phyloP scores from a whole-genome alignment of 2,797 vertebrate genomes.

The Esox lucius region DNA sequence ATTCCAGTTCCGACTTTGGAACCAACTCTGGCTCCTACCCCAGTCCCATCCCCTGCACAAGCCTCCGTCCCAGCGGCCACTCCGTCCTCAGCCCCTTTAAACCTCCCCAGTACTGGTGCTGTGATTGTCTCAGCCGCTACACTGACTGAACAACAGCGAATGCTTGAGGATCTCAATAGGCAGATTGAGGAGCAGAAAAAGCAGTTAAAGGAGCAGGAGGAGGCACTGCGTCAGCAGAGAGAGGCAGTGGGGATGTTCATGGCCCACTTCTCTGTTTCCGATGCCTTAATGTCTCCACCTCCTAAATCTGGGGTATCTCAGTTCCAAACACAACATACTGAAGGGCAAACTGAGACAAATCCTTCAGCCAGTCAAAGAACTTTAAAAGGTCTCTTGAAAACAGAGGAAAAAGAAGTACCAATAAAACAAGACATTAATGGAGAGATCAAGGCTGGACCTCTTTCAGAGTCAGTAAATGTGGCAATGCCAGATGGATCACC shows the following conservation, averaged over 20 bases:
- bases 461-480: not conserved
- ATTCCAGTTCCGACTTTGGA: constrained; percentile 24
- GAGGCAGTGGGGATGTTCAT: constrained; percentile 94
- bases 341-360: constrained; percentile 54
- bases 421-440: constrained; percentile 3
- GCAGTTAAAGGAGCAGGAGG: constrained; percentile 93
- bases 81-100: constrained; percentile 22
- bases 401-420: constrained; percentile 31
- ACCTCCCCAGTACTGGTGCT: constrained; percentile 55
- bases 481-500: constrained; percentile 30
- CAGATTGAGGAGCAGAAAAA: constrained; percentile 96
- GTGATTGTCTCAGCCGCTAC: constrained; percentile 72
- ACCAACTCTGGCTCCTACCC: not conserved
- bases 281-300: constrained; percentile 91
- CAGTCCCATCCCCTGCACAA: constrained; percentile 16
- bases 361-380: constrained; percentile 48
- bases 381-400: constrained; percentile 44
- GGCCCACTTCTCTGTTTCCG: constrained; percentile 95
- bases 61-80: constrained; percentile 29
- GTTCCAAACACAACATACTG: constrained; percentile 71
- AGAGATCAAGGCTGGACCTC: not conserved
- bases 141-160: constrained; percentile 89
- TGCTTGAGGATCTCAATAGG: constrained; percentile 95
- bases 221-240: constrained; percentile 89
- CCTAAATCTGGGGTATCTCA: constrained; percentile 75